Conservation (phyloP, 2,797 vertebrate species). For the Malurus leucopterus region DNA sequence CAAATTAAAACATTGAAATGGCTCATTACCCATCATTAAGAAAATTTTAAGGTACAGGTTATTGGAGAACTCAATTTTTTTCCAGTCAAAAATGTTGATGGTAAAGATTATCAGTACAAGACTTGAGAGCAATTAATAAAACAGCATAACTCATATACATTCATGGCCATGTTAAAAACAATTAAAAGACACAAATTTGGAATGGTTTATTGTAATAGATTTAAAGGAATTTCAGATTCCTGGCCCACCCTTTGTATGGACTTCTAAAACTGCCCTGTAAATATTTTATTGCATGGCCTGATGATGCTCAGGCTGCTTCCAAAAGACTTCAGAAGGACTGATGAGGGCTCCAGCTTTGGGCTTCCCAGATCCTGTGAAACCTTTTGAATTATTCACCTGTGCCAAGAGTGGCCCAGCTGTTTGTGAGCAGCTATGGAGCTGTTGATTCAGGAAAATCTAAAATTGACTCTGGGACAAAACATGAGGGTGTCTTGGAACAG, state of each 20-base stretch:
- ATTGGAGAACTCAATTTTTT: not conserved
- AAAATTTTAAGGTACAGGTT: not conserved
- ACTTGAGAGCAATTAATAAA: not conserved
- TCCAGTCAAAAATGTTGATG: not conserved
- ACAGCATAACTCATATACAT: not conserved
- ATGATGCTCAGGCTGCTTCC: not conserved
- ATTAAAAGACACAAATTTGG: not conserved
- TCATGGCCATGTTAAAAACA: not conserved
- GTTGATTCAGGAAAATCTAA: not conserved
- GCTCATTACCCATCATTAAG: not conserved
- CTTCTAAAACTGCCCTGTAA: not conserved
- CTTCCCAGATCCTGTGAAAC: not conserved
- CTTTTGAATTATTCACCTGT: not conserved
- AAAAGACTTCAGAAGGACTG: fast-evolving
- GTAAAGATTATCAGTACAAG: not conserved
- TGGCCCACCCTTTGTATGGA: not conserved
- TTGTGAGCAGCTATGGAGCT: not conserved
- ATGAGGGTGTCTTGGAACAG: too few relatives aligned
- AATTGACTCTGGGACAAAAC: too few relatives aligned
- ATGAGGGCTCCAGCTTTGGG: not conserved
- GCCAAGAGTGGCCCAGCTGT: not conserved
- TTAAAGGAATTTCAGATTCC: not conserved
- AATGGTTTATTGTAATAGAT: not conserved
- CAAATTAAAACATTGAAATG: not conserved
- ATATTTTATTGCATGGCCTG: not conserved